These are phyloP conservation scores for Simalia tracyae DNA, from an alignment of 2,797 vertebrate species.

Conservation along the genomic window DNA sequence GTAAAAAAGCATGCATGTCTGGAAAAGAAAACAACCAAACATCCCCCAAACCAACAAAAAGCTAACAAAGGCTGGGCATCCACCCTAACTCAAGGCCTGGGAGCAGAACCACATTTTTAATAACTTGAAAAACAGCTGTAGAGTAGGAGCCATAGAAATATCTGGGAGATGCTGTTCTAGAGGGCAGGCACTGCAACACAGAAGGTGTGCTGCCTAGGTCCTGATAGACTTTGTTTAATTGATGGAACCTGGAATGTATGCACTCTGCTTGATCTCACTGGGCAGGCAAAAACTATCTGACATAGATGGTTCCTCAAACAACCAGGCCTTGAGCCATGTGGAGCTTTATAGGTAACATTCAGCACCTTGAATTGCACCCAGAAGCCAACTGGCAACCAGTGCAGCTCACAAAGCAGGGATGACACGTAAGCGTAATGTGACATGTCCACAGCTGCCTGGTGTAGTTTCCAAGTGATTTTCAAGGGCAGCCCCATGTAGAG, in stretches of 20 bases:
- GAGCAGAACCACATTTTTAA: not conserved
- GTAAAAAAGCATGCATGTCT: not conserved
- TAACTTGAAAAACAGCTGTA: not conserved
- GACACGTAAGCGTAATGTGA: not conserved
- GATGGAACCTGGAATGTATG: not conserved
- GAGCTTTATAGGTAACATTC: not conserved
- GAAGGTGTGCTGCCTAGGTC: not conserved
- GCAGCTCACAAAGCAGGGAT: not conserved
- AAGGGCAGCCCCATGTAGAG: not conserved
- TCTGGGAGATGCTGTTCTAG: not conserved
- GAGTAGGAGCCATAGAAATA: not conserved
- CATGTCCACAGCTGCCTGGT: not conserved
- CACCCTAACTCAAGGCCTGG: not conserved
- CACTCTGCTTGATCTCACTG: not conserved
- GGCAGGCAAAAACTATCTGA: not conserved
- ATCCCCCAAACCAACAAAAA: not conserved
- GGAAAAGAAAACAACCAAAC: not conserved
- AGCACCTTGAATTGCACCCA: not conserved
- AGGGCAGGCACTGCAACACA: not conserved
- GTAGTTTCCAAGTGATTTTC: not conserved
- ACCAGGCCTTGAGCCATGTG: not conserved
- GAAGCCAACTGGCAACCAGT: not conserved
- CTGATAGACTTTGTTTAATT: not conserved
- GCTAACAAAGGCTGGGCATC: not conserved
- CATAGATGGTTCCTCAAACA: not conserved